Evolutionary conservation across 2,888 invertebrate genomes (phyloP), one percentile per base, ranked within the genome.

Genomic region (Rhaphigaster nebulosa): DNA sequence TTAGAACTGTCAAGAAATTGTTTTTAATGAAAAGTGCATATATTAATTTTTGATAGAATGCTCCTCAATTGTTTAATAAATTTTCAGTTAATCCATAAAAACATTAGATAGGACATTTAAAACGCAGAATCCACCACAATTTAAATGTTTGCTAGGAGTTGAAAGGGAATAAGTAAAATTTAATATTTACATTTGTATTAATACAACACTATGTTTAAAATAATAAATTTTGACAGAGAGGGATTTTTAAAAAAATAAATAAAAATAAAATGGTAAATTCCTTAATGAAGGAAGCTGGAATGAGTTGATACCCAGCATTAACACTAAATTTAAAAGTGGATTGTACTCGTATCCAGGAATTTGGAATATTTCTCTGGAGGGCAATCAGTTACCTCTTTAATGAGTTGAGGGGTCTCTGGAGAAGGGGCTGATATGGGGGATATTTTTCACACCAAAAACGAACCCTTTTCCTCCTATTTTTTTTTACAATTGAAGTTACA

Each of bases 331-430:
- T 76, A 76, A 76, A 76, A 38, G 34, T 6, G 70, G 38, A 20
- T 38, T 38, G 70, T 23, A 38, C 20, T 76, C 70, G 70, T 38
- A 34, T 38, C 6, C 34, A 76, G 70, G 70, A 76, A 76, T 76
- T 76, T 29, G 34, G 29, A 76, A 76, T 38, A 76, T 76, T 38
- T 76, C 70, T 34, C 34, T 20, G 18, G 70, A 76, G 70, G 20
- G 70, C 38, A 76, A 76, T 76, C 70, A 76, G 34, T 76, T 76
- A 76, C 34, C 70, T 76, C 70, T 76, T 70, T 76, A 76, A 76
- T 76, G 70, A 38, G 70, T 76, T 20, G 70, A 76, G 20, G 38
- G 70, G 70, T 76, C 70, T 76, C 70, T 38, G 0, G 70, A 38
- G 70, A 38, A 20, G 38, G 70, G 70, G 70, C 23, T 38, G 20